These are phyloP conservation scores for Aptenodytes patagonicus DNA, from an alignment of 2,113 vertebrate genomes.

Conservation along the genomic window DNA sequence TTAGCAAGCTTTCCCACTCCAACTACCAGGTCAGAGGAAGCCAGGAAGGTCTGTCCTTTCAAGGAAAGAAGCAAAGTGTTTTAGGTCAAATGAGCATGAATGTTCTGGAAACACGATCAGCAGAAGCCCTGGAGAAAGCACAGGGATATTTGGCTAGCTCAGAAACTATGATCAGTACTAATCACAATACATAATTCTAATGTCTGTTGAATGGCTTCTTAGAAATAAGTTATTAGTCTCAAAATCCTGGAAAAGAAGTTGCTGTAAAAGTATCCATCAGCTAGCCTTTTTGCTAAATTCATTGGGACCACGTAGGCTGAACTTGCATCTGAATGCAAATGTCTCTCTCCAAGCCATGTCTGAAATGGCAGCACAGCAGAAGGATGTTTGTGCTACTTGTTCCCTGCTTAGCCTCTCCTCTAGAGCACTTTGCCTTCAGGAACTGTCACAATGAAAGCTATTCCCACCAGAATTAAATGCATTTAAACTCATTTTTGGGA, in stretches of 20 bases:
- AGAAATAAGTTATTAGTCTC: not conserved
- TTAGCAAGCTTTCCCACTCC: constrained; percentile 61
- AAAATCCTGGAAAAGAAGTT: not conserved
- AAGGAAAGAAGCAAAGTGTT: constrained; percentile 44
- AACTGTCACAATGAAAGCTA: not conserved
- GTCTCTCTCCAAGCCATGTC: not conserved
- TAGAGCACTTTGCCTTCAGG: not conserved
- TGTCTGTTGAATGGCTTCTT: not conserved
- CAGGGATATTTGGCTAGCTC: not conserved
- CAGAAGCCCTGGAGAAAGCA: not conserved
- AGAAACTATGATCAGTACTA: not conserved
- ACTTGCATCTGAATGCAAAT: too few species aligned
- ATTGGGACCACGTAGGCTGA: rapidly evolving
- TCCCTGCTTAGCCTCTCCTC: not conserved
- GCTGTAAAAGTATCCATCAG: not conserved
- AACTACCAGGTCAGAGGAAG: constrained; percentile 44
- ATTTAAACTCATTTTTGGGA: constrained; percentile 51
- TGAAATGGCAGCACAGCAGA: not conserved
- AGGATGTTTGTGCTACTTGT: not conserved
- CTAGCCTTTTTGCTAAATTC: not conserved
- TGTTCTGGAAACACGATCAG: constrained; percentile 21
- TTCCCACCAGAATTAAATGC: constrained; percentile 47
- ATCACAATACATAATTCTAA: not conserved
- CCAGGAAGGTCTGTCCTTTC: constrained; percentile 55
- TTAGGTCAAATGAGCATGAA: not conserved